Conservation (phyloP, 1,140 invertebrate species). For the Bombus haemorrhoidalis region DNA sequence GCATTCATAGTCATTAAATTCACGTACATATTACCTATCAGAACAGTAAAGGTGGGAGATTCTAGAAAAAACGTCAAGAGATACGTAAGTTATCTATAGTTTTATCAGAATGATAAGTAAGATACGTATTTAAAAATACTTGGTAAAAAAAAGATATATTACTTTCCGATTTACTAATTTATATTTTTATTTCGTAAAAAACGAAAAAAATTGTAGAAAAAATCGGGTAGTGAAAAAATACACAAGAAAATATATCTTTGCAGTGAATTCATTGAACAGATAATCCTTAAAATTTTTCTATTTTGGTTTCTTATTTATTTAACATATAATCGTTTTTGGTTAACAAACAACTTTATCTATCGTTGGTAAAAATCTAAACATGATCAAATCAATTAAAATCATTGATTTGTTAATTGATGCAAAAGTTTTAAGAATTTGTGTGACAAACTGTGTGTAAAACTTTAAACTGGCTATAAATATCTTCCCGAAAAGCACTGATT, state of each 20-base stretch:
- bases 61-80: not conserved
- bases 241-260: not conserved
- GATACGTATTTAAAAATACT: not conserved
- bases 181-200: not conserved
- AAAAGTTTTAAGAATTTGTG: not conserved
- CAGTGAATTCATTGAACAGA: not conserved
- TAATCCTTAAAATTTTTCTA: not conserved
- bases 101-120: not conserved
- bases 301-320: not conserved
- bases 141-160: no score
- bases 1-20: constrained; percentile 14
- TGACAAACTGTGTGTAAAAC: not conserved
- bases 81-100: not conserved
- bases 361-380: not conserved
- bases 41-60: not conserved
- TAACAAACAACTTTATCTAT: constrained; percentile 11
- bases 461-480: not conserved
- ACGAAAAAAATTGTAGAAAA: not conserved
- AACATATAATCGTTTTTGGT: not conserved
- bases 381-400: not conserved
- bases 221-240: not conserved
- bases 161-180: not conserved
- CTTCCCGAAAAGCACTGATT: not conserved
- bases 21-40: not conserved
- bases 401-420: not conserved